phyloP scores from a whole-genome alignment of 23 tunicate genomes.

The Trididemnum nubilum region DNA sequence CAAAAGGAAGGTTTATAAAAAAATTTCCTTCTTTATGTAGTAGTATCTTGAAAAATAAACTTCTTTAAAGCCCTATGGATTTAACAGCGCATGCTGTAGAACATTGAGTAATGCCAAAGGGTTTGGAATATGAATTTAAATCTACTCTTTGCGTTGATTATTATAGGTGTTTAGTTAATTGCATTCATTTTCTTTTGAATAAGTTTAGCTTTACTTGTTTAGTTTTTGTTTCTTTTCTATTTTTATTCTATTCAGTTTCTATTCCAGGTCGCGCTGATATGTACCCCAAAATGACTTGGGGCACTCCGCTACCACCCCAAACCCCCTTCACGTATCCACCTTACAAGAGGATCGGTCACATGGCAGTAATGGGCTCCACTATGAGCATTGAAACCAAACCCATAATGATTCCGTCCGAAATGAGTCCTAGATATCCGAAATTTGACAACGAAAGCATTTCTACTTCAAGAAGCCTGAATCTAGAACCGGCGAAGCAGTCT shows the following conservation, averaged over 20 bases:
- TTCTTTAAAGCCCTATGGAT: too few relatives aligned
- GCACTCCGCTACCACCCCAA: slow-evolving; percentile 89
- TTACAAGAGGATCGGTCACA: slow-evolving; percentile 82
- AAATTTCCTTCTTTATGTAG: too few relatives aligned
- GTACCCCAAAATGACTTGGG: slow-evolving; percentile 95
- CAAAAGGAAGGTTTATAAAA: too few relatives aligned
- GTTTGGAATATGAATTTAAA: too few relatives aligned
- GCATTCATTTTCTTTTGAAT: too few relatives aligned
- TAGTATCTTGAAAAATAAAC: too few relatives aligned
- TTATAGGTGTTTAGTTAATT: too few relatives aligned
- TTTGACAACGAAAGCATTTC: slow-evolving; percentile 27
- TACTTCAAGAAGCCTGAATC: slow-evolving; percentile 39
- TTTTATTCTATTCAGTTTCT: neutral
- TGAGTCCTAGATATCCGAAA: slow-evolving; percentile 19
- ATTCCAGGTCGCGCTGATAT: slow-evolving; percentile 74
- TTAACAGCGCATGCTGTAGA: too few relatives aligned
- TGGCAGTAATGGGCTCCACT: slow-evolving; percentile 92
- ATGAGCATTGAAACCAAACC: slow-evolving; percentile 79
- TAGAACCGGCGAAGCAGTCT: slow-evolving; percentile 30
- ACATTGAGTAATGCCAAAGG: too few relatives aligned
- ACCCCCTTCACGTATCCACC: slow-evolving; percentile 95
- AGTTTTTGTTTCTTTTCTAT: too few relatives aligned
- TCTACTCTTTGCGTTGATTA: too few relatives aligned
- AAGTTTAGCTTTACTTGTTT: too few relatives aligned
- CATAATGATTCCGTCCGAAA: slow-evolving; percentile 12